These are phyloP conservation scores for Melipona bicolor DNA, from an alignment of 2,888 invertebrate genomes.

Conservation along the genomic window DNA sequence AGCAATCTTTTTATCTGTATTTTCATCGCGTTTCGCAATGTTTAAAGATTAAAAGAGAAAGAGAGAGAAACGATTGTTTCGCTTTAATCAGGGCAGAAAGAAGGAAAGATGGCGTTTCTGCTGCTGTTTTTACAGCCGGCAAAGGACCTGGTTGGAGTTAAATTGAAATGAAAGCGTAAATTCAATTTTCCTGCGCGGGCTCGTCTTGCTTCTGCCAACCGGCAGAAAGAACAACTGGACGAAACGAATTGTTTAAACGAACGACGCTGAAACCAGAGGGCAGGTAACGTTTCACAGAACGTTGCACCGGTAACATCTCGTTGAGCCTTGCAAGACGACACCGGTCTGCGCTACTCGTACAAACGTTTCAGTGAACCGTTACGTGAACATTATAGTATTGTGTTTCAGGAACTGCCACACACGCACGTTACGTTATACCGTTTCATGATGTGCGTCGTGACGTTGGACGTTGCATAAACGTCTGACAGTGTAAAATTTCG, in stretches of 20 bases:
- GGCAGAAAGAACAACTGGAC: neutral
- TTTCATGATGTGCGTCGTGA: slow-evolving; percentile 1
- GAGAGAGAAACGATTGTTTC: neutral
- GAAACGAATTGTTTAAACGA: slow-evolving; percentile 27
- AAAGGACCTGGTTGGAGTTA: neutral
- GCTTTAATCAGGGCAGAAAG: neutral
- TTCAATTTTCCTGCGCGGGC: neutral
- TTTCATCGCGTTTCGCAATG: neutral
- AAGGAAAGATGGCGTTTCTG: neutral
- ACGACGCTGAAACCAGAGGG: neutral
- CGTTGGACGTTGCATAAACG: neutral
- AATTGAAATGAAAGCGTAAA: neutral
- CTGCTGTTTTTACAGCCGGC: neutral
- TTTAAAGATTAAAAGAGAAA: neutral
- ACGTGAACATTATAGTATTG: slow-evolving; percentile 42
- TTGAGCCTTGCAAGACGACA: slow-evolving; percentile 38
- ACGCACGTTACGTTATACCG: slow-evolving; percentile 9
- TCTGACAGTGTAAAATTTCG: neutral
- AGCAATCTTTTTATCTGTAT: neutral
- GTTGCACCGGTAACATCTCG: slow-evolving; percentile 27
- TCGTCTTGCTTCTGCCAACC: neutral
- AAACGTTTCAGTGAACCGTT: slow-evolving; percentile 43
- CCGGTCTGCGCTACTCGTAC: neutral
- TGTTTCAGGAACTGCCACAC: slow-evolving; percentile 30
- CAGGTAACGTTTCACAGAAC: slow-evolving; percentile 33